phyloP scores from a whole-genome alignment of 2,888 invertebrate species.

The Cosmia pyralina region DNA sequence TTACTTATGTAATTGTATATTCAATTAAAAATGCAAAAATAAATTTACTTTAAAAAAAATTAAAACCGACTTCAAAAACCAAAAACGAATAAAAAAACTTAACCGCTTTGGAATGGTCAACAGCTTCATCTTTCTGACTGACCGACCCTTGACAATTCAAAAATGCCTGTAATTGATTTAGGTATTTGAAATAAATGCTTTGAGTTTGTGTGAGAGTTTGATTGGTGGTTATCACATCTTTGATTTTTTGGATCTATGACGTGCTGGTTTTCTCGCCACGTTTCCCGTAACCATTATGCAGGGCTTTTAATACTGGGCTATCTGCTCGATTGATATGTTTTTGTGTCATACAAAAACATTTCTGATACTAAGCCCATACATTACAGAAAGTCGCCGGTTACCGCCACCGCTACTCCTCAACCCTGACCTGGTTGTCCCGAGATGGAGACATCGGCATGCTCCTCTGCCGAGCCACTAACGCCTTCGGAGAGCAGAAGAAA shows the following conservation, averaged over 20 bases:
- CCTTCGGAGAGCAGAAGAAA: conserved; percentile 80
- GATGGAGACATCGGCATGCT: conserved; percentile 77
- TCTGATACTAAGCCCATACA: not conserved
- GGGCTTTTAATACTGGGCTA: too few species aligned
- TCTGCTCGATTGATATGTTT: not conserved
- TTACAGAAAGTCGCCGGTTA: conserved; percentile 77
- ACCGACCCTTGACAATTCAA: too few species aligned
- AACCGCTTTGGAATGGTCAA: too few species aligned
- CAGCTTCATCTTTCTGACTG: too few species aligned
- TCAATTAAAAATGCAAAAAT: too few species aligned
- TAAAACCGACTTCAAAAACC: too few species aligned
- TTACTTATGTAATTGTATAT: too few species aligned
- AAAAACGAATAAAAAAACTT: too few species aligned
- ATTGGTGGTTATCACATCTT: not conserved
- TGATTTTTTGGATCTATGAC: not conserved
- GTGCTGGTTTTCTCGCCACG: too few species aligned
- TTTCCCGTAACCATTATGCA: not conserved
- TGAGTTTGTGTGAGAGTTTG: not conserved
- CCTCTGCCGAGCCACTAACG: conserved; percentile 79
- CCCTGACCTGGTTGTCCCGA: conserved; percentile 78
- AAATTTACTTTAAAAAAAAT: too few species aligned
- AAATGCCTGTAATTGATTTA: too few species aligned
- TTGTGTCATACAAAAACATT: not conserved
- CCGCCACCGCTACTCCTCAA: conserved; percentile 76
- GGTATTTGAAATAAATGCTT: too few species aligned